A percentile compares a stretch with the other conserved stretches of the same genome.
Conservation (phyloP, 2,113 vertebrate genomes). For the Cygnus atratus region DNA sequence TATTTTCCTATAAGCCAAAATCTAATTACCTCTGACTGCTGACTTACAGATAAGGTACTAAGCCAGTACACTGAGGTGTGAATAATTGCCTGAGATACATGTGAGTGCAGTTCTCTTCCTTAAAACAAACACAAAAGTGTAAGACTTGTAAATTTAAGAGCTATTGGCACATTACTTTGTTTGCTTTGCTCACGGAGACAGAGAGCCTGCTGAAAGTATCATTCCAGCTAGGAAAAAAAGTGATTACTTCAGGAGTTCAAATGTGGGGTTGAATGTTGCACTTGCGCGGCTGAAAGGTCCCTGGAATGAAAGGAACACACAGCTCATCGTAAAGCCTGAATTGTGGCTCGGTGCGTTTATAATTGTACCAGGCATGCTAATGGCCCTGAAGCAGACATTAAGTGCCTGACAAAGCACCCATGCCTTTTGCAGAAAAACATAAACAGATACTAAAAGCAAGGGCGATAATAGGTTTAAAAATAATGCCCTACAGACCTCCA, state of each 20-base stretch:
- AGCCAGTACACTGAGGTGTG: background rate
- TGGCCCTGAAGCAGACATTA: background rate
- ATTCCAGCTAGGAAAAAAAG: background rate
- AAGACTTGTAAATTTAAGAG: background rate
- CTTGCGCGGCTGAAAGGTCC: background rate
- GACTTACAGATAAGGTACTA: background rate
- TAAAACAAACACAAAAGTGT: background rate
- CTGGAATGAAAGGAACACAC: background rate
- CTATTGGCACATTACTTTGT: background rate
- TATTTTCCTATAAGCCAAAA: background rate
- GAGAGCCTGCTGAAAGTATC: background rate
- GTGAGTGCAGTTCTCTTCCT: background rate
- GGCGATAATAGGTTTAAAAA: constrained; percentile 9
- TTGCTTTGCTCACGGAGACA: background rate
- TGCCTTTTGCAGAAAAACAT: background rate
- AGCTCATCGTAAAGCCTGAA: background rate
- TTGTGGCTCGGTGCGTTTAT: background rate
- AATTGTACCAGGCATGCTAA: background rate
- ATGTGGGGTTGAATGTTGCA: background rate
- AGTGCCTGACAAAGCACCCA: background rate
- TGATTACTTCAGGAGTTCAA: background rate
- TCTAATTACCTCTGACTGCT: background rate
- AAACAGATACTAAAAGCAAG: background rate
- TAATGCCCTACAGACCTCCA: background rate
- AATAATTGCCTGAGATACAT: background rate